Conservation (phyloP, 1,140 invertebrate genomes). For the Dendrolimus punctatus region DNA sequence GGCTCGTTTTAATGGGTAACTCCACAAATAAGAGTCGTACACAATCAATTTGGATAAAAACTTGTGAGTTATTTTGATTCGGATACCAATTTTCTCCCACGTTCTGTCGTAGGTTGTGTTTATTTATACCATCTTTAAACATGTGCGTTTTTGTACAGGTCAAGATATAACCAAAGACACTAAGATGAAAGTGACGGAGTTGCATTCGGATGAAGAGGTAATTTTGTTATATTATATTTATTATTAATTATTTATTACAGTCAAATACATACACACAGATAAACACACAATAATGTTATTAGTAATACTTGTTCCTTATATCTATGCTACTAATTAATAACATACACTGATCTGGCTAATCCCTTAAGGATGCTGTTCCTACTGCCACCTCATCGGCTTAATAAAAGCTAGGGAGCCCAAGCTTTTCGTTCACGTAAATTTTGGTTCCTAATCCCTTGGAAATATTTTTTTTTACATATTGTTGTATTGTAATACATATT, state of each 20-base stretch:
- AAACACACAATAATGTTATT: too few species aligned
- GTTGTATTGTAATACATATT: too few species aligned
- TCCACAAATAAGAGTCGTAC: conserved; percentile 38
- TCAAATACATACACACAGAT: background rate
- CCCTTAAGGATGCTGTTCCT: too few species aligned
- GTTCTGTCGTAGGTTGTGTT: conserved; percentile 23
- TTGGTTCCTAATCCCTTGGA: too few species aligned
- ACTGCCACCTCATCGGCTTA: too few species aligned
- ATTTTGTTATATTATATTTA: conserved; percentile 13
- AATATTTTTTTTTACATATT: too few species aligned
- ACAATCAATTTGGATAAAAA: conserved; percentile 36
- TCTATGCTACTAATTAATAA: too few species aligned
- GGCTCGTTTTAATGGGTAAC: conserved; percentile 44
- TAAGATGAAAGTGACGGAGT: conserved; percentile 67
- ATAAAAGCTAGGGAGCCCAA: too few species aligned
- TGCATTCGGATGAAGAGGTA: conserved; percentile 65
- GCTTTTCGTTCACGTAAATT: too few species aligned
- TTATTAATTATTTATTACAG: background rate
- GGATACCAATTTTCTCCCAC: conserved; percentile 18
- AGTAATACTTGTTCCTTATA: background rate
- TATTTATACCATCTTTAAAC: conserved; percentile 39
- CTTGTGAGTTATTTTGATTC: conserved; percentile 42
- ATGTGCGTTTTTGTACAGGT: conserved; percentile 65
- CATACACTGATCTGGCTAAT: too few species aligned
- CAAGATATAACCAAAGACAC: conserved; percentile 73